Evolutionary conservation across 2,888 invertebrate species (phyloP).

Genomic region (Nowickia ferox): DNA sequence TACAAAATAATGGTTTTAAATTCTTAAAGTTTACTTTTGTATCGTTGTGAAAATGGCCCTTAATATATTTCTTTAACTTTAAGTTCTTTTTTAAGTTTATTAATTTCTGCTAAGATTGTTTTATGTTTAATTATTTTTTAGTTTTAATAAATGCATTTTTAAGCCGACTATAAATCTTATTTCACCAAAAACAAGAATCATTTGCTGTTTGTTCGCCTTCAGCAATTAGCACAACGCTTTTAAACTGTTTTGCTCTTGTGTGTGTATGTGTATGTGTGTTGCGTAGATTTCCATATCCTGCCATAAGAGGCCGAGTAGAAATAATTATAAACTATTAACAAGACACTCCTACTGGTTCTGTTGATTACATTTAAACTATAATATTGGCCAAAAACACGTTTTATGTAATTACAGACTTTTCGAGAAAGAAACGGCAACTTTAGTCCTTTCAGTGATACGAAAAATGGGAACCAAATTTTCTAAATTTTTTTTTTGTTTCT

Average conservation of each 20-base stretch:
- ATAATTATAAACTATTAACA: conserved; percentile 54
- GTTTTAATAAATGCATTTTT: no score
- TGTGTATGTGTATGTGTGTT: not conserved
- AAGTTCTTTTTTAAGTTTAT: no score
- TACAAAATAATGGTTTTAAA: no score
- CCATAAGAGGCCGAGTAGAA: conserved; percentile 40
- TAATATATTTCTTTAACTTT: no score
- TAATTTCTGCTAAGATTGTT: no score
- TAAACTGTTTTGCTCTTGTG: not conserved
- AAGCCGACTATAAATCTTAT: no score
- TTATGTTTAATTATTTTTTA: no score
- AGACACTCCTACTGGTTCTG: conserved; percentile 51
- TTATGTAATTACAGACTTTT: conserved; percentile 47
- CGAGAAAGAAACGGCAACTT: conserved; percentile 67
- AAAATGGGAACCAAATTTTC: conserved; percentile 14
- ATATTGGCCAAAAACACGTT: conserved; percentile 48
- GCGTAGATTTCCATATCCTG: conserved; percentile 15
- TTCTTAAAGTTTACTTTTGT: no score
- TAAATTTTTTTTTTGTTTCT: not conserved
- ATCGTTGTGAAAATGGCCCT: no score
- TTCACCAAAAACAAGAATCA: no score
- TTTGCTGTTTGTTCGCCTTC: not conserved
- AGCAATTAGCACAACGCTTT: conserved; percentile 47
- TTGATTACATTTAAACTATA: conserved; percentile 41
- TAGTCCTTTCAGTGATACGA: conserved; percentile 49